Percentiles rank a stretch among this genome's conserved stretches.
Conservation (phyloP, 2,888 invertebrate species). For the Sphaerophoria rueppellii region DNA sequence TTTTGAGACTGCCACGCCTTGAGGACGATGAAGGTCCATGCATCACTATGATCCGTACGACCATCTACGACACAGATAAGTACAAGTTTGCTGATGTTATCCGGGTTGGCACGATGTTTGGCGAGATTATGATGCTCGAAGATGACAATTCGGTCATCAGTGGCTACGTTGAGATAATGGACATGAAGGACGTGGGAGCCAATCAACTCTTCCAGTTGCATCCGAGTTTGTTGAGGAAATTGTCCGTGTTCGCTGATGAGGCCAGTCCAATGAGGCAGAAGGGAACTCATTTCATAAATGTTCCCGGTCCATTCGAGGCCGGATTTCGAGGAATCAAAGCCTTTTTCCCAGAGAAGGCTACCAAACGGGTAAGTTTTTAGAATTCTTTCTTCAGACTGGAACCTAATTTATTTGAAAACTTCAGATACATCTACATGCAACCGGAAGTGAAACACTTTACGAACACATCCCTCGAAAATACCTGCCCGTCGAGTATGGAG, state of each 20-base stretch:
- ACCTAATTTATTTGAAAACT: slow-evolving; percentile 32
- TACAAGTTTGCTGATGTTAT: slow-evolving; percentile 84
- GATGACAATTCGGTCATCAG: slow-evolving; percentile 85
- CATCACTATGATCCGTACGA: slow-evolving; percentile 83
- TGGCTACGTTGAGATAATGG: slow-evolving; percentile 84
- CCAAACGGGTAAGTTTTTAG: slow-evolving; percentile 83
- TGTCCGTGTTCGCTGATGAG: slow-evolving; percentile 84
- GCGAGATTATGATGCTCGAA: slow-evolving; percentile 85
- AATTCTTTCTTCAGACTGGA: not conserved
- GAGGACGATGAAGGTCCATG: slow-evolving; percentile 82
- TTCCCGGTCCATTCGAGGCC: slow-evolving; percentile 85
- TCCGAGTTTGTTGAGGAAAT: slow-evolving; percentile 85
- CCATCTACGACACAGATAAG: slow-evolving; percentile 83
- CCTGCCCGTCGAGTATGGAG: slow-evolving; percentile 87
- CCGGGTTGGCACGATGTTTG: slow-evolving; percentile 85
- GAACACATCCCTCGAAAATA: slow-evolving; percentile 84
- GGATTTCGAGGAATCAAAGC: slow-evolving; percentile 84
- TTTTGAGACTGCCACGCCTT: slow-evolving; percentile 78
- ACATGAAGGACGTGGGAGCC: slow-evolving; percentile 84
- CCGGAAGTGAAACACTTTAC: slow-evolving; percentile 84
- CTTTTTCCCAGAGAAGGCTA: slow-evolving; percentile 86
- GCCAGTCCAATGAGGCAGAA: slow-evolving; percentile 86
- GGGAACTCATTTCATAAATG: slow-evolving; percentile 85
- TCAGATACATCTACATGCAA: slow-evolving; percentile 84
- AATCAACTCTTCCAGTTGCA: slow-evolving; percentile 85